Evolutionary conservation across 2,888 invertebrate species (phyloP), one percentile per base, ranked within the genome.

Genomic region (Tineola bisselliella): DNA sequence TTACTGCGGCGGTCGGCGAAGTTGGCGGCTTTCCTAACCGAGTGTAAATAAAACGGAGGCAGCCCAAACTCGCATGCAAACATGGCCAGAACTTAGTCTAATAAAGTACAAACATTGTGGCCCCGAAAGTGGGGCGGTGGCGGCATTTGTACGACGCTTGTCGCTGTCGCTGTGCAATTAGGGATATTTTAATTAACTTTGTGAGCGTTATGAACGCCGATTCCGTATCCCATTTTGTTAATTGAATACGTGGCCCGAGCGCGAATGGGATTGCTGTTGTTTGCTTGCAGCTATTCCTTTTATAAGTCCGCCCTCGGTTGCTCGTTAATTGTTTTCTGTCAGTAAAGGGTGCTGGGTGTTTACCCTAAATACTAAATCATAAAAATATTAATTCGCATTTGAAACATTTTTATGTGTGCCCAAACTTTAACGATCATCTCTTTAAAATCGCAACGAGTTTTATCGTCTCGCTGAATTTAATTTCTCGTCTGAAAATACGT

Each of bases 41-140:
- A 67, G 69, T 63, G 73, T 68, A 76, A 79, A 76, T 74, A 75
- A 72, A 73, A 69, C 70, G 67, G 70, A 66, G 68, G 68, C 66
- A 3, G 15, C 38, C 69, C 71, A 70, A 77, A 76, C 75, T 76
- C 73, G 69, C 69, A 68, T 67, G 77, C 77, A 79, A 83, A 84
- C 80, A 76, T 68, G 69, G 70, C 71, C 67, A 73, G 68, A 79
- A 81, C 75, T 82, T 78, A 69, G 71, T 72, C 77, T 80, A 81
- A 84, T 81, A 83, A 79, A 79, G 76, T 73, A 71, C 80, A 84
- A 82, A 84, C 79, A 83, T 73, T 77, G 79, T 69, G 79, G 76
- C 38, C 3, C 38, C 38, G 3, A 38, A 38, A 38, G 38, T 38
- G 38, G 38, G 38, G 38, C 38, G 38, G 38, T 2, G 11, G 38